Evolutionary conservation across 1,140 invertebrate genomes (phyloP).

Genomic region (Zaprionus taronus): DNA sequence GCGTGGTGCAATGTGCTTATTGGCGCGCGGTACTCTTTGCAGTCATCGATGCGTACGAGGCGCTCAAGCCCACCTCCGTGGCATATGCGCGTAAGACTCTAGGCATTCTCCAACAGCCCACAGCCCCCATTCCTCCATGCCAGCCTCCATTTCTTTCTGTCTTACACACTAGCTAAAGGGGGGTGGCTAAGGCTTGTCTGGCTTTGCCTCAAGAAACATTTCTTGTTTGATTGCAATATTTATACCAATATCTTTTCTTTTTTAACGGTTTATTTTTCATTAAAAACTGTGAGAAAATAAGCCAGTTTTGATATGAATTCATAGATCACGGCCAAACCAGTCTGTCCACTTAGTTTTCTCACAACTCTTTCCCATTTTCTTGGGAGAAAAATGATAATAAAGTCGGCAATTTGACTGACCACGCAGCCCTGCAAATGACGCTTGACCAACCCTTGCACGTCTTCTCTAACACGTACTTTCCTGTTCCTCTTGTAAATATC

Average conservation of each 20-base stretch:
- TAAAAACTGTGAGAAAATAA: slow-evolving; percentile 39
- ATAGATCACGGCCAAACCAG: slow-evolving; percentile 46
- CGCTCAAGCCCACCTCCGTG: background rate
- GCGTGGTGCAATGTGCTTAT: slow-evolving; percentile 43
- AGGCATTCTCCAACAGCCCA: background rate
- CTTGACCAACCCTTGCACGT: slow-evolving; percentile 38
- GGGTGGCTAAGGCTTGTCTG: too few relatives aligned
- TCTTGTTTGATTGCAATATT: too few relatives aligned
- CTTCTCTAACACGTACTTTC: background rate
- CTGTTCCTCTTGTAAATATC: background rate
- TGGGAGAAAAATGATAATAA: slow-evolving; percentile 56
- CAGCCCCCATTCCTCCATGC: background rate
- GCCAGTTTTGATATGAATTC: slow-evolving; percentile 40
- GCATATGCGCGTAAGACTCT: background rate
- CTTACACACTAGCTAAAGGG: too few relatives aligned
- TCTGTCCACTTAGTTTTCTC: slow-evolving; percentile 61
- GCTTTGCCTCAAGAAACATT: too few relatives aligned
- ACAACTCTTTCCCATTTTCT: slow-evolving; percentile 47
- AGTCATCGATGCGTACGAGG: background rate
- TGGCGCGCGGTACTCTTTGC: slow-evolving; percentile 47
- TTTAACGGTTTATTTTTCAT: background rate
- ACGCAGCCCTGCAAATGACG: background rate
- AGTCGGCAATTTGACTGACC: slow-evolving; percentile 32
- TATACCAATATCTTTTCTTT: background rate
- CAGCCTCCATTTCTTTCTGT: too few relatives aligned